phyloP scores from a whole-genome alignment of 1,140 invertebrate genomes.

The Panagrolaimus sp. region DNA sequence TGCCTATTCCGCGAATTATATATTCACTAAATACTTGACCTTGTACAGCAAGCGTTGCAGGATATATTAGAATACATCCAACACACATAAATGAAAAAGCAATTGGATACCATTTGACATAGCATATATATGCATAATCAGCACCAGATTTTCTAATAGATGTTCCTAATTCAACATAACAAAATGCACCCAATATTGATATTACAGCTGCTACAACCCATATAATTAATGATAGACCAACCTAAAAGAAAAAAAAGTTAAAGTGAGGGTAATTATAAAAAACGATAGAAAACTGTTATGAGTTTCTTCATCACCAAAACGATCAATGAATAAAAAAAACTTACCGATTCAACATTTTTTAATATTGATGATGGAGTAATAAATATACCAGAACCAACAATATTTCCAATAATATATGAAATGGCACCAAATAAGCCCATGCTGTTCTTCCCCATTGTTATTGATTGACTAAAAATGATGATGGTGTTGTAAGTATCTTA shows the following conservation, averaged over 20 bases:
- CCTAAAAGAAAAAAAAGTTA: slow-evolving; percentile 19
- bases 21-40: slow-evolving; percentile 55
- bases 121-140: slow-evolving; percentile 58
- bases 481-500: too few species aligned
- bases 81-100: slow-evolving; percentile 58
- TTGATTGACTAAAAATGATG: too few species aligned
- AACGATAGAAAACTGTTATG: too few species aligned
- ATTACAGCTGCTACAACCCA: slow-evolving; percentile 48
- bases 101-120: slow-evolving; percentile 55
- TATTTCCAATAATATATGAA: slow-evolving; percentile 72
- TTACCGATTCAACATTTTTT: slow-evolving; percentile 15
- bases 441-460: slow-evolving; percentile 9
- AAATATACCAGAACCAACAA: slow-evolving; percentile 89
- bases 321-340: too few species aligned
- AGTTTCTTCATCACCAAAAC: too few species aligned
- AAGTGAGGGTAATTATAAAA: too few species aligned
- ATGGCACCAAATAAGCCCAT: slow-evolving; percentile 24
- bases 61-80: slow-evolving; percentile 54
- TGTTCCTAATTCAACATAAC: slow-evolving; percentile 57
- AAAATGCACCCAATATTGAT: slow-evolving; percentile 47
- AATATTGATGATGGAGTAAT: slow-evolving; percentile 71
- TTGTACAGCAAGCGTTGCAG: slow-evolving; percentile 53
- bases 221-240: slow-evolving; percentile 49
- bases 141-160: slow-evolving; percentile 49
- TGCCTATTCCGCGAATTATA: slow-evolving; percentile 28